Conservation (phyloP, 2,888 invertebrate species). For the Lydus trimaculatus region DNA sequence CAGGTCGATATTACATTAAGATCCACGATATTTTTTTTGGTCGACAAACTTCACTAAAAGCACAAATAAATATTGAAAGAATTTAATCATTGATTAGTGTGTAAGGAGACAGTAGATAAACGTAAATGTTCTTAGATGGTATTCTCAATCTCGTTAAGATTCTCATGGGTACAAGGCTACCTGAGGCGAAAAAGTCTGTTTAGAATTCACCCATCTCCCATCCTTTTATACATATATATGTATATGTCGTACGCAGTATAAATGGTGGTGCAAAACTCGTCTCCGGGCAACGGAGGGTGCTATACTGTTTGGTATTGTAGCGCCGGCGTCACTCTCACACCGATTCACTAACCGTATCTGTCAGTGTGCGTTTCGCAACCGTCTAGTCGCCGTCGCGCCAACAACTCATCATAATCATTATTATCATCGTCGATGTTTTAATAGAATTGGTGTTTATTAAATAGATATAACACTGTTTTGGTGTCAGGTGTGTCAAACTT, state of each 20-base stretch:
- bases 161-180: neutral
- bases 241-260: neutral
- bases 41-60: no score
- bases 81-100: no score
- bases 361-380: slow-evolving; percentile 16
- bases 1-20: neutral
- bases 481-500: slow-evolving; percentile 26
- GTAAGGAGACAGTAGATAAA: neutral
- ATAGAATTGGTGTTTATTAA: neutral
- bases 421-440: neutral
- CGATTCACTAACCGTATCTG: neutral
- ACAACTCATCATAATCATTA: neutral
- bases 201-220: neutral
- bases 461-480: slow-evolving; percentile 20
- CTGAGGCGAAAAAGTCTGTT: neutral
- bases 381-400: slow-evolving; percentile 16
- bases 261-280: slow-evolving; percentile 14
- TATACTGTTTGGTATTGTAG: slow-evolving; percentile 12
- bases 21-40: neutral
- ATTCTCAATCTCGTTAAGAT: neutral
- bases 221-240: no score
- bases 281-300: slow-evolving; percentile 18
- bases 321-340: slow-evolving; percentile 23
- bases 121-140: neutral
- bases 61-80: no score